A percentile compares a stretch with the other conserved stretches of the same genome.
phyloP scores from a whole-genome alignment of 2,888 invertebrate species.

The Leucophenga montana region DNA sequence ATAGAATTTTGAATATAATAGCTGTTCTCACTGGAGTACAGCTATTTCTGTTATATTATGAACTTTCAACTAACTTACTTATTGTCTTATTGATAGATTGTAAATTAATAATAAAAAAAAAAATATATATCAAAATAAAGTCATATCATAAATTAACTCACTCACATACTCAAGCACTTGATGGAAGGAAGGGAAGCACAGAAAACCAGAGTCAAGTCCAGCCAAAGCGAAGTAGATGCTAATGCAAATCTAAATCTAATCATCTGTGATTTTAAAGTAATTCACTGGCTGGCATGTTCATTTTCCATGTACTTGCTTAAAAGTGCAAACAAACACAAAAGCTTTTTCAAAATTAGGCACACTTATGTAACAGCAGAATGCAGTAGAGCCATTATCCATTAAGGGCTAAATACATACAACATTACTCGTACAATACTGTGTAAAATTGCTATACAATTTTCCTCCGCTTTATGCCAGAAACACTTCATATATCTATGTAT shows the following conservation, averaged over 20 bases:
- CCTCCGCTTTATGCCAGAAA: background rate
- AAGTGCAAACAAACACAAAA: slow-evolving; percentile 3
- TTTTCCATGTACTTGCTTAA: background rate
- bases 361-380: background rate
- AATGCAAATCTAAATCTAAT: background rate
- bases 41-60: too few relatives aligned
- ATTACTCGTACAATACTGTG: background rate
- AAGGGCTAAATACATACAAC: background rate
- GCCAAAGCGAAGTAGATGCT: too few relatives aligned
- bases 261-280: slow-evolving; percentile 25
- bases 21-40: too few relatives aligned
- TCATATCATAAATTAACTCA: too few relatives aligned
- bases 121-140: too few relatives aligned
- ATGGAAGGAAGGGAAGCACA: too few relatives aligned
- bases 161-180: too few relatives aligned
- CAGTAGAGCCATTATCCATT: background rate
- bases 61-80: too few relatives aligned
- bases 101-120: too few relatives aligned
- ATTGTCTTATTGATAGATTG: too few relatives aligned
- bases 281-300: background rate
- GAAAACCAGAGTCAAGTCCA: background rate
- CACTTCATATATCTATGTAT: background rate
- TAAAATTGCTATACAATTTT: background rate
- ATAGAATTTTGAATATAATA: too few relatives aligned
- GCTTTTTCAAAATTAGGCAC: slow-evolving; percentile 17